Evolutionary conservation across 1,140 invertebrate species (phyloP).

Genomic region (Drosophila pectinifera): DNA sequence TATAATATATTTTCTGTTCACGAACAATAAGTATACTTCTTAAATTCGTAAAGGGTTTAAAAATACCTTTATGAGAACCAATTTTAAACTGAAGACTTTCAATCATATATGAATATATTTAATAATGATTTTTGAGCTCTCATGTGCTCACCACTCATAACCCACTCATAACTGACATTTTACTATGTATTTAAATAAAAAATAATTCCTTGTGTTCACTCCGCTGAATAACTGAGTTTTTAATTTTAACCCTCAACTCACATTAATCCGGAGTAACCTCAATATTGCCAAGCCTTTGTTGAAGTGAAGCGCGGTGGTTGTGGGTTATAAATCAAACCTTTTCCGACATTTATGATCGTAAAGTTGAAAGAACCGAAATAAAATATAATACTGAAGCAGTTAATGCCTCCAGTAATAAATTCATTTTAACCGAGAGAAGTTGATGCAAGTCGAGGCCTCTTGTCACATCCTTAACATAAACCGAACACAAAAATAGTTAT

Average conservation of each 20-base stretch:
- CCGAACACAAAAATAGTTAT: constrained; percentile 18
- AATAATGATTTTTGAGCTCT: too few relatives aligned
- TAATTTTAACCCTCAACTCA: neutral
- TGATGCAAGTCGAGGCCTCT: constrained; percentile 42
- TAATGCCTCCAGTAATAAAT: constrained; percentile 67
- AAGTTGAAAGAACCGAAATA: constrained; percentile 76
- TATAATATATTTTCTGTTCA: too few relatives aligned
- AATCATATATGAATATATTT: too few relatives aligned
- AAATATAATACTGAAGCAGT: constrained; percentile 54
- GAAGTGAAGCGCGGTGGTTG: constrained; percentile 66
- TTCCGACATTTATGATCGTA: constrained; percentile 84
- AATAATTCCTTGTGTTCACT: neutral
- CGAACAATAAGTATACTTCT: too few relatives aligned
- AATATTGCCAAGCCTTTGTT: constrained; percentile 13
- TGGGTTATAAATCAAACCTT: constrained; percentile 78
- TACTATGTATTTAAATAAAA: neutral
- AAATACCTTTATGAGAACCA: too few relatives aligned
- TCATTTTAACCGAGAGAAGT: constrained; percentile 39
- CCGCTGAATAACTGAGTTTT: neutral
- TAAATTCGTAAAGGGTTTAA: too few relatives aligned
- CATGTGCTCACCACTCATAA: too few relatives aligned
- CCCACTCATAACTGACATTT: neutral
- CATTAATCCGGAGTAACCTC: neutral
- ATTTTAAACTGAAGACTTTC: too few relatives aligned
- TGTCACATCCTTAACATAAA: constrained; percentile 44